phyloP scores from a whole-genome alignment of 2,797 vertebrate species.

The Falco berigora region DNA sequence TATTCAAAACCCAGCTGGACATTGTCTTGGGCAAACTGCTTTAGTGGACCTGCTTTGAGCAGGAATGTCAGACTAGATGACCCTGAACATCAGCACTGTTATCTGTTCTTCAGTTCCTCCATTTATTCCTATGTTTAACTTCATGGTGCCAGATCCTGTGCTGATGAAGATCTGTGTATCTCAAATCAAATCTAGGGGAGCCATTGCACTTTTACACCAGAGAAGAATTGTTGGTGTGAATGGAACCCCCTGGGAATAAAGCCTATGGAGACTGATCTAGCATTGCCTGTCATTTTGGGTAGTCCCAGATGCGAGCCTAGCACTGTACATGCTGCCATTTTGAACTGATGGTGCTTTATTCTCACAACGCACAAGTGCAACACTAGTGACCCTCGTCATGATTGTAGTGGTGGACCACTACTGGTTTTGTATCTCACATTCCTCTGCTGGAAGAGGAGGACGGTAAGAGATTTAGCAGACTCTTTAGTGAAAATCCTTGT shows the following conservation, averaged over 20 bases:
- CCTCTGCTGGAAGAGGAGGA: neutral
- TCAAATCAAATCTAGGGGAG: neutral
- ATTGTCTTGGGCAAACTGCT: neutral
- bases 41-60: neutral
- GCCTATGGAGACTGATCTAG: neutral
- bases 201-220: neutral
- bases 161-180: neutral
- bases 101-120: neutral
- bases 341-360: neutral
- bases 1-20: neutral
- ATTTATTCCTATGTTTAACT: neutral
- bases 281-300: neutral
- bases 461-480: neutral
- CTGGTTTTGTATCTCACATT: neutral
- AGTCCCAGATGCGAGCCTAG: accelerated
- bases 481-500: neutral
- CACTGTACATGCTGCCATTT: neutral
- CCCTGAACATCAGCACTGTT: neutral
- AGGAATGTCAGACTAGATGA: neutral
- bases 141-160: neutral
- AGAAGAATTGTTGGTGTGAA: neutral
- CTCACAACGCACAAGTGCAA: neutral
- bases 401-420: neutral
- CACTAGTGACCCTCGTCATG: neutral
- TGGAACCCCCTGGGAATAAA: neutral